These are phyloP conservation scores for Menura novaehollandiae DNA, from an alignment of 2,113 vertebrate species.

Conservation along the genomic window DNA sequence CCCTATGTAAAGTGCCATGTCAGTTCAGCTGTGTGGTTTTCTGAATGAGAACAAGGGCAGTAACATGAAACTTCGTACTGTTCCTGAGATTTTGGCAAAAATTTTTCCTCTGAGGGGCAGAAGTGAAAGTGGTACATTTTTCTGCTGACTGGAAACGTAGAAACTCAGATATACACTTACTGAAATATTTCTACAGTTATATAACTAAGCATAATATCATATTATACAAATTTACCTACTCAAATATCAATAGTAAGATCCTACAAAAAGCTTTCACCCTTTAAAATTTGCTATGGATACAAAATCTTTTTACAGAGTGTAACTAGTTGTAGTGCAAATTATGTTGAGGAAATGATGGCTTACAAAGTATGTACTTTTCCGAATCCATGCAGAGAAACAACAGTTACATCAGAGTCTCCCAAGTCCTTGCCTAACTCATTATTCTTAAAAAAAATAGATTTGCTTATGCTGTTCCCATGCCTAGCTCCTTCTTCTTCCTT, in stretches of 20 bases:
- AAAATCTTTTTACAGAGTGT: neutral
- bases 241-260: neutral
- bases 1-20: rapidly evolving
- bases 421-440: neutral
- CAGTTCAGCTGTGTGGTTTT: neutral
- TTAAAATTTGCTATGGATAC: neutral
- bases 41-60: neutral
- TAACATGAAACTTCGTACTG: neutral
- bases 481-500: neutral
- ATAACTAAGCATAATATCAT: neutral
- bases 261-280: neutral
- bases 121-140: neutral
- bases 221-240: neutral
- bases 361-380: rapidly evolving
- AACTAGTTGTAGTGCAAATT: neutral
- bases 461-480: neutral
- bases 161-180: neutral
- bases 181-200: neutral
- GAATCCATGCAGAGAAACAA: neutral
- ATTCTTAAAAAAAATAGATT: neutral
- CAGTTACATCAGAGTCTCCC: neutral
- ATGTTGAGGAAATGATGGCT: neutral
- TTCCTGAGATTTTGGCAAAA: neutral
- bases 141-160: neutral
- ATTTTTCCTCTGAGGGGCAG: rapidly evolving